Conservation (phyloP, 2,113 vertebrate genomes). For the Paramormyrops kingsleyae region DNA sequence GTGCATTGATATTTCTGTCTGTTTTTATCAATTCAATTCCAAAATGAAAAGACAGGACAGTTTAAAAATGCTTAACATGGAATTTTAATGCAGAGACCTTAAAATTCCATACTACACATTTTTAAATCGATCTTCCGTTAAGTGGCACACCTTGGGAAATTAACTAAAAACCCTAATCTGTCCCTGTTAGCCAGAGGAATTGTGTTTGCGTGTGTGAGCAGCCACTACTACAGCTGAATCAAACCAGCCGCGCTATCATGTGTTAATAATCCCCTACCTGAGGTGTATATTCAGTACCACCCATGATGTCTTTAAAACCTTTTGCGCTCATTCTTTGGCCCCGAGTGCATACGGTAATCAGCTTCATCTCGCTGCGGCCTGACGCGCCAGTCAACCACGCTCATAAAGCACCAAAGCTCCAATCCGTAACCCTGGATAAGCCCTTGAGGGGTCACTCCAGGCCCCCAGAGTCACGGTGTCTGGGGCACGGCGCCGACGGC, state of each 20-base stretch:
- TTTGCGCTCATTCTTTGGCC: not conserved
- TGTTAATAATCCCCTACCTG: not conserved
- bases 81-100: not conserved
- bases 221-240: not conserved
- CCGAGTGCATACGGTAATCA: not conserved
- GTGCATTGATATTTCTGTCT: not conserved
- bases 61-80: slow-evolving; percentile 10
- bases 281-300: not conserved
- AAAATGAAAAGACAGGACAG: slow-evolving; percentile 3
- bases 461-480: slow-evolving; percentile 66
- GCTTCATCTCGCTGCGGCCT: not conserved
- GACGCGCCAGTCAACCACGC: not conserved
- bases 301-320: not conserved
- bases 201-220: not conserved
- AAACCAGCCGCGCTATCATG: not conserved
- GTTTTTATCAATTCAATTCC: not conserved
- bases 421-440: not conserved
- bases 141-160: not conserved
- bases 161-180: not conserved
- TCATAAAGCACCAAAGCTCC: not conserved
- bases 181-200: not conserved
- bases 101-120: slow-evolving; percentile 11
- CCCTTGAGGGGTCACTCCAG: not conserved
- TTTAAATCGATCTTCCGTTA: not conserved
- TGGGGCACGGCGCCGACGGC: slow-evolving; percentile 67